Percentiles rank a stretch among this genome's conserved stretches.
These are phyloP conservation scores for Dicyrtomina minuta DNA, from an alignment of 2,888 invertebrate genomes.

Conservation along the genomic window DNA sequence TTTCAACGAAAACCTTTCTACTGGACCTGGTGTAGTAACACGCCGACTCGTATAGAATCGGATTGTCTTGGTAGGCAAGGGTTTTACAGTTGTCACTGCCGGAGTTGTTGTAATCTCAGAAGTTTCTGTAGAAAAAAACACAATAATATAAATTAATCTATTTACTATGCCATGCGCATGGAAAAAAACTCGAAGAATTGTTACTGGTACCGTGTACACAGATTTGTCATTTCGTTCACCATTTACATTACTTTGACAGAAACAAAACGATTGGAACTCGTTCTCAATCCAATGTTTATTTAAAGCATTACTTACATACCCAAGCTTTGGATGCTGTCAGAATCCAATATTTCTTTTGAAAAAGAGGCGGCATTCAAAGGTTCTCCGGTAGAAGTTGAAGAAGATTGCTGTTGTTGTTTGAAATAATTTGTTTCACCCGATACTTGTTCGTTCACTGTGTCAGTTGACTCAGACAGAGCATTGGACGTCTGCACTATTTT, in stretches of 20 bases:
- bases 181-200: no score
- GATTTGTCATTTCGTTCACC: no score
- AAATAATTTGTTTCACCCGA: background rate
- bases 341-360: constrained; percentile 37
- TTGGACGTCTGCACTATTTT: constrained; percentile 33
- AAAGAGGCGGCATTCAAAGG: constrained; percentile 50
- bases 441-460: background rate
- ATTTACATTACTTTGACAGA: no score
- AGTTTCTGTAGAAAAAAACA: background rate
- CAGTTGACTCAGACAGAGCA: constrained; percentile 7
- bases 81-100: background rate
- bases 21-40: constrained; percentile 3
- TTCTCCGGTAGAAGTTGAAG: constrained; percentile 19
- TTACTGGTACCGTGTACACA: no score
- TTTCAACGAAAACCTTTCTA: constrained; percentile 3
- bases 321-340: constrained; percentile 42
- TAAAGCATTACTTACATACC: constrained; percentile 36
- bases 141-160: no score
- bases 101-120: constrained; percentile 1
- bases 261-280: no score
- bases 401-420: background rate
- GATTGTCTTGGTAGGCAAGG: background rate
- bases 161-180: no score
- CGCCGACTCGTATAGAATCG: constrained; percentile 6
- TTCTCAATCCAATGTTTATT: no score